Percentiles rank a stretch among this genome's conserved stretches.
These are phyloP conservation scores for Carposina sasakii DNA, from an alignment of 1,140 invertebrate genomes.

Conservation along the genomic window DNA sequence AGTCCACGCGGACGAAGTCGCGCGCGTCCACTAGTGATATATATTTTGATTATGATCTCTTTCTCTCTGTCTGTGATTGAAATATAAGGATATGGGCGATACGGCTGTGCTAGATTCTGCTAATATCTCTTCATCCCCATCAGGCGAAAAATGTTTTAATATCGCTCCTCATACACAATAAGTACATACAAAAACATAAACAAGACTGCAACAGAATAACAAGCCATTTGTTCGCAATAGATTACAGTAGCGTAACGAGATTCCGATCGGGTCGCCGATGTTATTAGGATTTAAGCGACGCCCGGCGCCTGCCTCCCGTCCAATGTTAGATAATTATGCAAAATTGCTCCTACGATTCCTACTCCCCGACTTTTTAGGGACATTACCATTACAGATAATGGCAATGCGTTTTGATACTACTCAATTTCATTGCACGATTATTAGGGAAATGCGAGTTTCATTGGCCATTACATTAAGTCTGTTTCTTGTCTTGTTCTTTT, in stretches of 20 bases:
- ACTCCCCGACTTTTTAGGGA: conserved; percentile 60
- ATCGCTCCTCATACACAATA: too few species aligned
- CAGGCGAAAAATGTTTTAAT: too few species aligned
- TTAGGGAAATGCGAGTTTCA: conserved; percentile 45
- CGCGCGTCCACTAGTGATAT: too few species aligned
- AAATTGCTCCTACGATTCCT: conserved; percentile 68
- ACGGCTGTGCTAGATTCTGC: too few species aligned
- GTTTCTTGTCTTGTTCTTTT: conserved; percentile 32
- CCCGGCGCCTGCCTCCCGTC: conserved; percentile 53
- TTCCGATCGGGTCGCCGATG: conserved; percentile 62
- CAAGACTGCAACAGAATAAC: conserved; percentile 24
- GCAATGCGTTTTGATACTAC: conserved; percentile 66
- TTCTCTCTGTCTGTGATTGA: too few species aligned
- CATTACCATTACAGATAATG: conserved; percentile 67
- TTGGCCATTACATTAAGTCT: conserved; percentile 28
- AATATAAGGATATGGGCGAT: too few species aligned
- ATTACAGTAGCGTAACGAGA: conserved; percentile 63
- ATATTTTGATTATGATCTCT: too few species aligned
- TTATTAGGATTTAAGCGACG: conserved; percentile 67
- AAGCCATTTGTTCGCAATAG: conserved; percentile 52
- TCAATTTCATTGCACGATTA: conserved; percentile 60
- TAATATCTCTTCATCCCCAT: too few species aligned
- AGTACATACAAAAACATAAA: too few species aligned
- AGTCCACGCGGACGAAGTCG: too few species aligned
- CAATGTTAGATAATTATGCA: conserved; percentile 68